A percentile compares a stretch with the other conserved stretches of the same genome.
These are phyloP conservation scores for Oligia fasciuncula DNA, from an alignment of 2,888 invertebrate species.

Conservation along the genomic window DNA sequence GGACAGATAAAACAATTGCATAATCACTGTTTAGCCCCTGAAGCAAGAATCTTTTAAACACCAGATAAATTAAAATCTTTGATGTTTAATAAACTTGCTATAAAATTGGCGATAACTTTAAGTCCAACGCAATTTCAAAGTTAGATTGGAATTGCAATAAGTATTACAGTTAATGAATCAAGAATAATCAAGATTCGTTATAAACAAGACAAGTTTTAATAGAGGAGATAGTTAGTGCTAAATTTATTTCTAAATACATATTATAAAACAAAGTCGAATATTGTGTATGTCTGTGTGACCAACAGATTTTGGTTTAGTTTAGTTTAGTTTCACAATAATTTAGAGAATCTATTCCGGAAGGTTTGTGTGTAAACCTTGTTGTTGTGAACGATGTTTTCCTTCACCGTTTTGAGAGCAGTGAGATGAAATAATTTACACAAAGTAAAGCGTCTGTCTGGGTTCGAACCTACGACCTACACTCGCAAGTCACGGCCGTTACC, in stretches of 20 bases:
- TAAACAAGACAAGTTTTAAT: conserved; percentile 4
- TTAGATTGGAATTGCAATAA: conserved; percentile 17
- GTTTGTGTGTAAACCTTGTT: not conserved
- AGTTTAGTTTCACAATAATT: not conserved
- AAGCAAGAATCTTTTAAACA: conserved; percentile 15
- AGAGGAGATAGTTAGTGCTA: conserved; percentile 7
- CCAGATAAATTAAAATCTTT: conserved; percentile 27
- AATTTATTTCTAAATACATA: not conserved
- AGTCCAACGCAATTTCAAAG: conserved; percentile 1
- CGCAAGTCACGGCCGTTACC: too few species aligned
- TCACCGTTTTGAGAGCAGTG: not conserved
- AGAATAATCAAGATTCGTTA: not conserved
- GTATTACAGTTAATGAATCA: not conserved
- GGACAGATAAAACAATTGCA: conserved; percentile 29
- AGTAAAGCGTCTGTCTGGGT: too few species aligned
- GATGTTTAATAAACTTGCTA: conserved; percentile 27
- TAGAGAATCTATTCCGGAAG: not conserved
- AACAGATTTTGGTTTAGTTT: not conserved
- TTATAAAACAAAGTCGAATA: not conserved
- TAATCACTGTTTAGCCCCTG: conserved; percentile 9
- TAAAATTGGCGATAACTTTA: conserved; percentile 25
- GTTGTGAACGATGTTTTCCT: not conserved
- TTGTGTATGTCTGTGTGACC: not conserved
- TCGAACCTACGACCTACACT: too few species aligned
- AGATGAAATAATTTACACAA: not conserved